Percentiles rank a stretch among this genome's conserved stretches.
Evolutionary conservation across 2,888 invertebrate species (phyloP).

Genomic region (Lymantria monacha): DNA sequence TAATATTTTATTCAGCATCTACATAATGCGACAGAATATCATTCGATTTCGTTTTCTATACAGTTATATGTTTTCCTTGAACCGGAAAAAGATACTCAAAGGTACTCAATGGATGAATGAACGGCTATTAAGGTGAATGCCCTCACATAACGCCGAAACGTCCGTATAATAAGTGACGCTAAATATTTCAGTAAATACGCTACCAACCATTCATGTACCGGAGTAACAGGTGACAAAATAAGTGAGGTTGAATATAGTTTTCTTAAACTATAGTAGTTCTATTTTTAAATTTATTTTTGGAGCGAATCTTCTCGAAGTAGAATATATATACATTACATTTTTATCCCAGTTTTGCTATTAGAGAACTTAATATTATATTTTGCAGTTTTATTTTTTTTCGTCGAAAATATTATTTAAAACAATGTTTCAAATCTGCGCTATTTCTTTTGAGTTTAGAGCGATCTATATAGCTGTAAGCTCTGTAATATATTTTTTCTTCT

Average conservation of each 20-base stretch:
- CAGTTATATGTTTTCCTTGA: slow-evolving; percentile 2
- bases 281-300: too few species aligned
- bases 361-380: too few species aligned
- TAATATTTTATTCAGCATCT: background rate
- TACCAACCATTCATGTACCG: slow-evolving; percentile 22
- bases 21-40: background rate
- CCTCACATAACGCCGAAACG: slow-evolving; percentile 16
- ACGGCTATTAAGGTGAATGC: slow-evolving; percentile 15
- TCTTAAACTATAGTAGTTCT: too few species aligned
- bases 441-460: too few species aligned
- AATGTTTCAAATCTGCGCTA: too few species aligned
- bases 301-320: too few species aligned
- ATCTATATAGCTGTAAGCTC: too few species aligned
- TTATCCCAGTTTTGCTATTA: too few species aligned
- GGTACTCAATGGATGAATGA: slow-evolving; percentile 8
- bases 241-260: background rate
- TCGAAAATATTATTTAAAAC: too few species aligned
- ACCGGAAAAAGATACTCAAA: slow-evolving; percentile 6
- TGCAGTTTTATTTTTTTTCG: too few species aligned
- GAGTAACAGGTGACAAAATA: slow-evolving; percentile 21
- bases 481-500: too few species aligned
- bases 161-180: slow-evolving; percentile 32
- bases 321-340: too few species aligned
- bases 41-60: background rate
- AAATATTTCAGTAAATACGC: slow-evolving; percentile 18